Evolutionary conservation across 2,888 invertebrate species (phyloP), one percentile per base, ranked within the genome.

Genomic region (Papilio protenor): DNA sequence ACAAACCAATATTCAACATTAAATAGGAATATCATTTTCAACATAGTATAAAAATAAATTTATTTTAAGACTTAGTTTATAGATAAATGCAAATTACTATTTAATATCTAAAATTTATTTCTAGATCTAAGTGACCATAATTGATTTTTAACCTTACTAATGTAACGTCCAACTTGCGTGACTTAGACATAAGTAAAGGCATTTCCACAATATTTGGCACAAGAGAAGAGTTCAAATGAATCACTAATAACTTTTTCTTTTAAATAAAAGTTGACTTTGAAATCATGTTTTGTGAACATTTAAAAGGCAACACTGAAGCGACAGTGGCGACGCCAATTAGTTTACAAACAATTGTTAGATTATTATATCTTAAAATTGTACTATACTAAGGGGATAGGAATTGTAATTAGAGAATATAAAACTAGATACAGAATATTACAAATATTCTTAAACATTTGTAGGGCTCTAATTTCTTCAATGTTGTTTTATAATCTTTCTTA

Each of bases 381-480:
- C n/a, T 52, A 52, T 52, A 18, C 77, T 82, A 85, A 87, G 91
- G 91, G 90, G 85, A 84, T 79, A 89, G 92, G 93, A 92, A 88
- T 88, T 90, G 85, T 75, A 92, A 93, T 90, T 82, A 89, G 83
- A 91, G 92, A 91, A 93, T 93, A 92, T 87, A 91, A 93, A 93
- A 89, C 21, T 64, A 64, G 6, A 8, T 33, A 33, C 27, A 64
- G 16, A 33, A 33, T 64, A 33, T 64, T 8, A 27, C 16, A 86
- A 82, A 87, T 87, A 81, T 80, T 87, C 87, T 83, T 83, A 74
- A 84, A 79, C 83, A 84, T 84, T 88, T 88, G 87, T 89, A 84
- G 85, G 87, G 84, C 83, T 86, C 87, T 89, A 90, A 84, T 27
- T 61, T 61, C 14, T 27, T 27, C 27, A 61, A 16, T 27, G 4